Conservation (phyloP, 2,888 invertebrate species). For the Disparrhopalites patrizii region DNA sequence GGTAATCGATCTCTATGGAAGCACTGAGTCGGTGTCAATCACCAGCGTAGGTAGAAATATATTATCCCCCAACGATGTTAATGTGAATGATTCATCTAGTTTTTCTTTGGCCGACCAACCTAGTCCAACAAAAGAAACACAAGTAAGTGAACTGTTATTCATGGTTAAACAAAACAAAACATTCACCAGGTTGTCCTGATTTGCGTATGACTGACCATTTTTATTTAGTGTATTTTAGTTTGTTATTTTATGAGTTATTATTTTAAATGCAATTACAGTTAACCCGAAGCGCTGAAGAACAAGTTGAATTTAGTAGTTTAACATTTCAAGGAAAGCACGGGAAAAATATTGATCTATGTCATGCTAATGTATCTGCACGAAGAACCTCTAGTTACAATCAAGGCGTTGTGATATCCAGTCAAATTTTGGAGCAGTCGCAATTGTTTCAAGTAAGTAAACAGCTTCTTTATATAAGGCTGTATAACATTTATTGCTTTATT, state of each 20-base stretch:
- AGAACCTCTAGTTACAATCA: conserved; percentile 80
- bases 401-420: conserved; percentile 59
- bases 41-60: conserved; percentile 53
- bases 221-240: neutral
- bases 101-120: conserved; percentile 31
- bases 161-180: too few species aligned
- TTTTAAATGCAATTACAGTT: neutral
- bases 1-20: conserved; percentile 76
- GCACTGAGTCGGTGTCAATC: conserved; percentile 71
- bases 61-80: conserved; percentile 35
- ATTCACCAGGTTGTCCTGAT: too few species aligned
- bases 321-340: conserved; percentile 60
- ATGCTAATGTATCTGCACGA: conserved; percentile 63
- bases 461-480: too few species aligned
- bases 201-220: too few species aligned
- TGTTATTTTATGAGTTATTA: neutral
- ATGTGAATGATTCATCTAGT: conserved; percentile 37
- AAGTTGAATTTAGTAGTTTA: neutral
- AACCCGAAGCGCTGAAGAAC: conserved; percentile 5
- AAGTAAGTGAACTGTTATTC: conserved; percentile 9
- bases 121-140: conserved; percentile 23
- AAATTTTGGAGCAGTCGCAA: conserved; percentile 62
- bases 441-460: conserved; percentile 65
- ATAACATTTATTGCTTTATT: too few species aligned
- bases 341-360: conserved; percentile 67